Conservation (phyloP, 2,888 invertebrate genomes). For the Xestobium rufovillosum region DNA sequence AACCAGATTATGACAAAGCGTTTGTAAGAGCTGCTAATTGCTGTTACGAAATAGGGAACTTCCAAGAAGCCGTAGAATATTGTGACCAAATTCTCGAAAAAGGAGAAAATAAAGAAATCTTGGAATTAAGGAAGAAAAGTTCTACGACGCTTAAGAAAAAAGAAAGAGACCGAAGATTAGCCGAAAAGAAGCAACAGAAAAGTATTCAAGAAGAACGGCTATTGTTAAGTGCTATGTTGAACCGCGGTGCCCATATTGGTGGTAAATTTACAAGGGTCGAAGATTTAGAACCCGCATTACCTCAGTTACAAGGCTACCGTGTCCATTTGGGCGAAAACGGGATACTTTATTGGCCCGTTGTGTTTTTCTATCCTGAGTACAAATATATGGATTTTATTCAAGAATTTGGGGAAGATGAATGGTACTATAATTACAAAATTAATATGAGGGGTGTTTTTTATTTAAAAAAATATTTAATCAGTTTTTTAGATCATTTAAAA, state of each 20-base stretch:
- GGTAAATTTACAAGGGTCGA: conserved; percentile 42
- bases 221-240: conserved; percentile 44
- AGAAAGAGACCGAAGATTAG: conserved; percentile 50
- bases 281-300: conserved; percentile 56
- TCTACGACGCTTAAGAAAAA: conserved; percentile 46
- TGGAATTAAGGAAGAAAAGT: conserved; percentile 49
- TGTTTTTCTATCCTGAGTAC: conserved; percentile 84
- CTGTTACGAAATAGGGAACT: conserved; percentile 57
- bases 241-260: conserved; percentile 47
- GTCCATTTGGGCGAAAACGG: conserved; percentile 56
- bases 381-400: conserved; percentile 81
- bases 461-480: conserved; percentile 28
- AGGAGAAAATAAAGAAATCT: conserved; percentile 50
- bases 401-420: conserved; percentile 63
- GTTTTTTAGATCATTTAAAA: conserved; percentile 53
- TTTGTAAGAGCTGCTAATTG: conserved; percentile 67
- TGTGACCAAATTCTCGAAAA: conserved; percentile 60
- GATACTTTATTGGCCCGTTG: conserved; percentile 75
- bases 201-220: conserved; percentile 41
- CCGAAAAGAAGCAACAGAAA: conserved; percentile 43
- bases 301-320: conserved; percentile 55
- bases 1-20: conserved; percentile 72
- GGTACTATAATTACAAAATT: too few species aligned
- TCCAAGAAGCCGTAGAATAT: conserved; percentile 62
- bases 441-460: too few species aligned